Base-by-base conservation (phyloP, 2,113 vertebrate species). In the Tricholaema leucomelas region DNA sequence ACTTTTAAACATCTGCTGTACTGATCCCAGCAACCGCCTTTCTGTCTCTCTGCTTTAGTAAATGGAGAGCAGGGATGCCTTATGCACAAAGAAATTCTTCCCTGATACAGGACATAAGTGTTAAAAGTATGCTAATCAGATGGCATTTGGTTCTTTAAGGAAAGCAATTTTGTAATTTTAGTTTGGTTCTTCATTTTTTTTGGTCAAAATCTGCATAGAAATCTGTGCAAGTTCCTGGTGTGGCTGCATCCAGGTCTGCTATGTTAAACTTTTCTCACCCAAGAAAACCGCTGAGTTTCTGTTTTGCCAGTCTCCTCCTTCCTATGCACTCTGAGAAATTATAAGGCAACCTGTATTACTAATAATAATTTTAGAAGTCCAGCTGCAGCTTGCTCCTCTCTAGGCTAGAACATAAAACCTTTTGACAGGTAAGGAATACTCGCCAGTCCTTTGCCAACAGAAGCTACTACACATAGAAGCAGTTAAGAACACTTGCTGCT, bases 231-330 rank as follows among this genome's bases (percentile, higher is more conserved):
- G 61, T 65, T 80, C n/a, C 52, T 64, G 35, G 4, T 81, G 33
- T 64, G 33, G 36, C 66, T 55, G 19, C 25, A 28, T 31, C 54
- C 69, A 27, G 24, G 24, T 72, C 36, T 74, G 55, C 55, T 40
- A 9, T 16, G 31, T 89, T 93, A 78, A 96, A 97, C 95, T 97
- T 95, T 78, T 83, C 42, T 55, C 42, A 35, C 58, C n/a, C 2
- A 5, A 88, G 60, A 65, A 44, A 66, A 87, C 55, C 77, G 69
- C 67, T 15, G 77, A 94, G 46, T 84, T 91, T 91, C 70, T 44
- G 2, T 74, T 70, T 67, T 70, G 44, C 67, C 56, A 85, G 52
- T 40, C 23, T 75, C 48, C 44, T 73, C 46, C n/a, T 86, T 60
- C 31, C 71, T 64, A 25, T 65, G 35, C 24, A 25, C 44, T 44